Evolutionary conservation across 2,113 vertebrate species (phyloP), one percentile per base, ranked within the genome.

Genomic region (Larimichthys crocea): DNA sequence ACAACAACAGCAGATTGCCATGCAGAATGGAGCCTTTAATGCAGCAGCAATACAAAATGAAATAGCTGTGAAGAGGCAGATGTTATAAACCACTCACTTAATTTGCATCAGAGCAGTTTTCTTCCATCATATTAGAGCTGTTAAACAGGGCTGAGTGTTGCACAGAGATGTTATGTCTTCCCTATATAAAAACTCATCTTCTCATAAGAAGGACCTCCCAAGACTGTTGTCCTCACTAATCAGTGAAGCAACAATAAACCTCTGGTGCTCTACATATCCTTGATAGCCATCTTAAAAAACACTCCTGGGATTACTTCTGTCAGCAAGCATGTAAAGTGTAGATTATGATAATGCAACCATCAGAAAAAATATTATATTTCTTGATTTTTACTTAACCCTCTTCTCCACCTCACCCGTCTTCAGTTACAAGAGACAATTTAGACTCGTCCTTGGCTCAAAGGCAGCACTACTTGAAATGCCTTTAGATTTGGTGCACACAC

Each of bases 391-490:
- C 76, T 91, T 92, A 88, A 93, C 85, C 90, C 24, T 87, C 77
- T 68, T 82, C 53, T 53, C 75, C 84, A 87, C 76, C 82, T 92
- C 77, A 74, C 74, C 80, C 87, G 82, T 86, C 85, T 88, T 83
- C 82, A 86, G 81, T 84, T 91, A 82, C 85, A 84, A 89, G 82
- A 94, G 88, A 93, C 93, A 92, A 93, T 95, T 94, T 93, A 89
- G 90, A 84, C 83, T 88, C 75, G 92, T 95, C 94, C 94, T 95
- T 95, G 91, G 92, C 93, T 94, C 92, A 94, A 93, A 94, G 88
- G 92, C 93, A 93, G 85, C 84, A 86, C 89, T 68, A 90, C 90
- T 94, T 93, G 87, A 93, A 96, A 93, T 90, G 89, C 87, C 88
- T 93, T 95, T 94, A 94, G 92, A 94, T 94, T 94, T 94, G 90